These are phyloP conservation scores for Amblyjoppa fuscipennis DNA, from an alignment of 2,888 invertebrate species.

Conservation along the genomic window DNA sequence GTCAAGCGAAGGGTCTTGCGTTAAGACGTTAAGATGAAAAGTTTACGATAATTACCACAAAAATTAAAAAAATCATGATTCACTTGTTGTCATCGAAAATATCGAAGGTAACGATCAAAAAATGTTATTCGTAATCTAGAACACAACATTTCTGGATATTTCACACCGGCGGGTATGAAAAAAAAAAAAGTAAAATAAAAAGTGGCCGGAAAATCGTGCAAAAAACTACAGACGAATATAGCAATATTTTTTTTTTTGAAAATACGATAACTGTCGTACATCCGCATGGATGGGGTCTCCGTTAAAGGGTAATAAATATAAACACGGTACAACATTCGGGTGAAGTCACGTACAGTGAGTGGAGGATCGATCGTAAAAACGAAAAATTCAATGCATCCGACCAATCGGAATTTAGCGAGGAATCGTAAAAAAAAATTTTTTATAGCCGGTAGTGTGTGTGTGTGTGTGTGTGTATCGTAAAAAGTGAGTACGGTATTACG, in stretches of 20 bases:
- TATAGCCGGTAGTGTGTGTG: slow-evolving; percentile 54
- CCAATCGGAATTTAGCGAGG: slow-evolving; percentile 62
- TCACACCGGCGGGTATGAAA: background rate
- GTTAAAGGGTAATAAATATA: slow-evolving; percentile 11
- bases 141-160: background rate
- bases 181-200: background rate
- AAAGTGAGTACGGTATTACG: slow-evolving; percentile 40
- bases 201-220: background rate
- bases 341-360: slow-evolving; percentile 19
- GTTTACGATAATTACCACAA: background rate
- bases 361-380: slow-evolving; percentile 62
- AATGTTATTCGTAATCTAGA: background rate
- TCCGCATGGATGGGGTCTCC: background rate
- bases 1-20: too few relatives aligned
- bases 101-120: background rate
- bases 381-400: slow-evolving; percentile 52
- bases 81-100: background rate
- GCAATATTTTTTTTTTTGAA: background rate
- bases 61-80: background rate
- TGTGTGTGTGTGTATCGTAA: slow-evolving; percentile 44
- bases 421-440: slow-evolving; percentile 57
- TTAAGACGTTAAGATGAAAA: background rate
- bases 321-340: background rate
- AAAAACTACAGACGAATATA: background rate
- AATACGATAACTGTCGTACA: background rate